Evolutionary conservation across 1,140 invertebrate genomes (phyloP), one percentile per base, ranked within the genome.

Genomic region (Neotoxoptera formosana): DNA sequence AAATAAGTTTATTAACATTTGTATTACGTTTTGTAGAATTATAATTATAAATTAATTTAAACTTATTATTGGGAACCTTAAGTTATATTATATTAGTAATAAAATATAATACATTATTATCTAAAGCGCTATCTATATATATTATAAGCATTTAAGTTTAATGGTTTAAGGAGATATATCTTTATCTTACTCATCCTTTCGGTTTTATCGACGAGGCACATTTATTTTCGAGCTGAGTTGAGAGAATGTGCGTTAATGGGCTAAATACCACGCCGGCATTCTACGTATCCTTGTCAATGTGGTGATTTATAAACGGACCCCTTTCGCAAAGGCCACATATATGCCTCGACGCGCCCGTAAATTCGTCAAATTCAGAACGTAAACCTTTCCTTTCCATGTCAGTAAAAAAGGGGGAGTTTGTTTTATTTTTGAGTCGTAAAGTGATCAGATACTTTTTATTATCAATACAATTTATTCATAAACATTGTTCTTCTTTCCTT

Each of bases 251-350:
- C 34, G 67, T 51, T 92, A 92, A 76, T 83, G 90, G 90, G 76
- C 47, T 83, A 81, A 92, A 92, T 83, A 92, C 90, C 90, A 83
- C 76, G 47, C 9, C 51, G 67, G 47, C 67, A 92, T 92, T 92
- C 67, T 51, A 83, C 34, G 41, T 36, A 81, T 83, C 90, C 67
- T 92, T 92, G 90, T 83, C 90, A 92, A 83, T 83, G 67, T 48
- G 67, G 60, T 92, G 76, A 92, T 92, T 83, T 92, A 92, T 92
- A 51, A 36, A 25, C 47, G 4, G 45, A 81, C 67, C 90, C 21
- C 36, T 83, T 51, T 92, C 23, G 56, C 56, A 90, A 90, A 90
- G 56, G 89, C 89, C 53, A 90, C 89, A 90, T 90, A 90, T 90
- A 67, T 90, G 89, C 56, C 25, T 90, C 41, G 53, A n/a, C 23